Evolutionary conservation across 2,797 vertebrate species (phyloP).

Genomic region (Gobio occitaniae): DNA sequence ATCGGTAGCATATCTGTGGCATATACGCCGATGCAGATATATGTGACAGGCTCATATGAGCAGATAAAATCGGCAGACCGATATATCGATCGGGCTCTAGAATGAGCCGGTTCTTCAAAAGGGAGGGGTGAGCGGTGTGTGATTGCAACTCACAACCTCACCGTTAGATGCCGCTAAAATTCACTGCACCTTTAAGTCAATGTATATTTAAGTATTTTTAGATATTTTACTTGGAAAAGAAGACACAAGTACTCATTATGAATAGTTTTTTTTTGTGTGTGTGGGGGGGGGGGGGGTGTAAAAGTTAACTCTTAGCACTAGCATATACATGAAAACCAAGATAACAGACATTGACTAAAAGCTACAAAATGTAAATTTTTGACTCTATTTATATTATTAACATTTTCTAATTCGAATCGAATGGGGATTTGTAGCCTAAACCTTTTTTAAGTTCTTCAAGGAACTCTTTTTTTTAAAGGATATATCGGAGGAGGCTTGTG

Average conservation of each 20-base stretch:
- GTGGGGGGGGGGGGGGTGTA: neutral
- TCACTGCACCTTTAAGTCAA: neutral
- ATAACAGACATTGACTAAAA: neutral
- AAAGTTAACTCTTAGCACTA: neutral
- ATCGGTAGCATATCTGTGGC: too few relatives aligned
- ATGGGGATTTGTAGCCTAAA: neutral
- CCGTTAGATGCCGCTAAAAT: too few relatives aligned
- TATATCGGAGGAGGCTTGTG: neutral
- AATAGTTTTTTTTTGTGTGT: neutral
- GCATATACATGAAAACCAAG: neutral
- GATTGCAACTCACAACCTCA: too few relatives aligned
- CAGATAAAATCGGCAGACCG: too few relatives aligned
- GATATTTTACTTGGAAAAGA: neutral
- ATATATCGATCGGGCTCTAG: too few relatives aligned
- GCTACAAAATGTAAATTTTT: neutral
- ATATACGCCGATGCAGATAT: too few relatives aligned
- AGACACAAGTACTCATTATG: neutral
- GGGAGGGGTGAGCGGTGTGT: too few relatives aligned
- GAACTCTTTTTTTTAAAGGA: neutral
- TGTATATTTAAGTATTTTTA: neutral
- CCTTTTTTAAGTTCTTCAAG: neutral
- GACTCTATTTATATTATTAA: neutral
- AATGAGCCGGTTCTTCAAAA: too few relatives aligned
- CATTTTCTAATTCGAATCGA: neutral
- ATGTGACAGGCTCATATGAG: too few relatives aligned